phyloP scores from a whole-genome alignment of 2,113 vertebrate species.

The Gavialis gangeticus region DNA sequence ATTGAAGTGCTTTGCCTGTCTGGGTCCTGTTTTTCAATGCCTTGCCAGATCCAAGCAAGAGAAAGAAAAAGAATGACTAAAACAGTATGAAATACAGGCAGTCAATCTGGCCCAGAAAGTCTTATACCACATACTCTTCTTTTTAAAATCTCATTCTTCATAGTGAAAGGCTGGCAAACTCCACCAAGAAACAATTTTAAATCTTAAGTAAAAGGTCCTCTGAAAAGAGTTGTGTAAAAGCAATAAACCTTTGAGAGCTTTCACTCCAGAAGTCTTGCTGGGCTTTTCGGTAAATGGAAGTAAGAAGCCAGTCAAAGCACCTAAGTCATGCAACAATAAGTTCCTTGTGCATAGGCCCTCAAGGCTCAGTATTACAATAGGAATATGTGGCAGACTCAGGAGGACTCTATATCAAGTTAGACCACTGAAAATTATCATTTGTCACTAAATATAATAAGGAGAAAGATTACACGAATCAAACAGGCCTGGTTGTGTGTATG shows the following conservation, averaged over 20 bases:
- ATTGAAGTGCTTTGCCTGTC: not conserved
- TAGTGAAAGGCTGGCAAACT: not conserved
- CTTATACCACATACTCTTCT: not conserved
- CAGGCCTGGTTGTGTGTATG: not conserved
- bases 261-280: not conserved
- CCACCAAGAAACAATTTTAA: not conserved
- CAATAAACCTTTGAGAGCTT: not conserved
- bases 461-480: not conserved
- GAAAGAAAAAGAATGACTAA: not conserved
- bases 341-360: not conserved
- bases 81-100: not conserved
- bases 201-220: not conserved
- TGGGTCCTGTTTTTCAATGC: not conserved
- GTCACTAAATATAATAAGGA: not conserved
- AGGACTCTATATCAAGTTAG: conserved; percentile 8
- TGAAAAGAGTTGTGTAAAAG: not conserved
- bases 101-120: not conserved
- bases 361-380: not conserved
- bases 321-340: not conserved
- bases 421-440: not conserved
- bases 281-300: not conserved
- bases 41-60: not conserved
- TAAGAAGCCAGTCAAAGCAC: not conserved
- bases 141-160: not conserved
- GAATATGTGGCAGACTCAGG: conserved; percentile 19